Base-by-base conservation (phyloP, 2,797 vertebrate species). In the Chelon labrosus region DNA sequence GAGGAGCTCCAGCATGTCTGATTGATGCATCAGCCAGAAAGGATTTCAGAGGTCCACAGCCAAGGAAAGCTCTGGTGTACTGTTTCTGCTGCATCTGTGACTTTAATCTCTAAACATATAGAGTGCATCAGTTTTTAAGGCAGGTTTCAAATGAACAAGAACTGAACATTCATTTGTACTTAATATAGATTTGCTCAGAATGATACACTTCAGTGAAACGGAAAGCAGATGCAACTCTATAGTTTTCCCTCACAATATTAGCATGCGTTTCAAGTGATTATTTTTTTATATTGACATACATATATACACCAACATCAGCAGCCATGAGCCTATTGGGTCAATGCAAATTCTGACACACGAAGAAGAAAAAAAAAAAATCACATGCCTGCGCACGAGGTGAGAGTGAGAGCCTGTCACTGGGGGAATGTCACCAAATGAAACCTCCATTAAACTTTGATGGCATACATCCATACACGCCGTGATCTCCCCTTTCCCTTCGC, bases 391-490 rank as follows among this genome's bases (percentile, higher is more conserved):
- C 76, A 70, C 17, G 31, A 73, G 75, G 67, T 44, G 70, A 83
- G 62, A 57, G 70, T 19, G 47, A 39, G 47, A 67, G 63, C 47
- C 47, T 63, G 56, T 75, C 70, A 39, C 75, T 7, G 22, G 64
- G 52, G 76, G 46, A 73, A 53, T 74, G 72, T 83, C 79, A 87
- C 77, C 65, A 81, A 88, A 88, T 54, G 77, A 91, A 83, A 79
- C 50, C 62, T n/a, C 54, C 37, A 83, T 91, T 80, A 88, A 86
- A 89, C 19, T 80, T 89, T 80, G 70, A 90, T 86, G 65, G 58
- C 27, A 67, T 66, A 62, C 77, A 82, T 86, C 73, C 71, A 80
- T 87, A 80, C 42, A 55, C 65, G 17, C 54, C 25, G 31, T 65
- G 77, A 73, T 77, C 76, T 72, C 73, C 50, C 41, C 60, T 70